Base-by-base conservation (phyloP, 2,797 vertebrate species). In the Lagodon rhomboides region DNA sequence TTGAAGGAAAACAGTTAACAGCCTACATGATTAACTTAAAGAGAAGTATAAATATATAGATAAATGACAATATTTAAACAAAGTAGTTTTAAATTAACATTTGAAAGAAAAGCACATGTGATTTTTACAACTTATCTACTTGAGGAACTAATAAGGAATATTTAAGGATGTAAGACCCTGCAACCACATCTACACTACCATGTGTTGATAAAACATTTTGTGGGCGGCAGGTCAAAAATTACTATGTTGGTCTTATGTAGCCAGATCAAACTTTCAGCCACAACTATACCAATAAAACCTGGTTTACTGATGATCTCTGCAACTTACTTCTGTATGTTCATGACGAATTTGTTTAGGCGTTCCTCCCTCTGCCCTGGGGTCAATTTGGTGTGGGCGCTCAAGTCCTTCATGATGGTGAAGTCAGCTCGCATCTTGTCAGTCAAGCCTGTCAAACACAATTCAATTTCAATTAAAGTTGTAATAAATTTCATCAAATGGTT, bases 341-440 rank as follows among this genome's bases (percentile, higher is more conserved):
- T 64, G 11, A 97, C 85, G 22, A 99, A 97, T 63, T 90, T 92
- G 60, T 89, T 94, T 5, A 99, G 95, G 72, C 97, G 96, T 0
- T 49, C 77, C 74, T 97, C 95, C 79, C 97, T 95, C 75, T 97
- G 94, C 34, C 97, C 96, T 1, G 98, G 97, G 0, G 82, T 85
- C 70, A 99, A 91, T 77, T 95, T 95, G 0, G 98, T 99, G 69
- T 98, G 96, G 4, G 22, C 1, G 1, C 93, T 88, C 81, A 99
- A 80, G 79, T 98, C 98, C 50, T 95, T 99, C 98, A 99, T 99
- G 84, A 98, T 95, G 3, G 46, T 95, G 82, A 95, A 97, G 88
- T 99, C 98, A 0, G 46, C 91, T 8, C 98, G 95, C 97, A 99
- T 99, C 90, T 95, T 98, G 53, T 98, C 97, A 0, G 97, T 99